Percentiles rank a stretch among this genome's conserved stretches.
phyloP scores from a whole-genome alignment of 2,113 vertebrate genomes.

The Ameiurus melas region DNA sequence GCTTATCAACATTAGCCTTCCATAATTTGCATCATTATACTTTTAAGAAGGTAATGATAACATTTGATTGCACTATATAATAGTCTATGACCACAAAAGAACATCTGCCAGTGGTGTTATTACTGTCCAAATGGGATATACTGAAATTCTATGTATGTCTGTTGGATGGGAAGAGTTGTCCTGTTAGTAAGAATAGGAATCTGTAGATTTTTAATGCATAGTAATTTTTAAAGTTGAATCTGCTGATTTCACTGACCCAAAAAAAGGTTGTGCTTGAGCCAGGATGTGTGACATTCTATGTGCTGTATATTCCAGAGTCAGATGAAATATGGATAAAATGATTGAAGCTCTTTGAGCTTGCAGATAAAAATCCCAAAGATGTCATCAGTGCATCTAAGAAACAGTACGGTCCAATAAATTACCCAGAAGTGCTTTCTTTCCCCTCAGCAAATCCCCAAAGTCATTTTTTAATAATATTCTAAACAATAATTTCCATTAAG shows the following conservation, averaged over 20 bases:
- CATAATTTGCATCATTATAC: constrained; percentile 45
- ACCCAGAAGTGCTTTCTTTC: not conserved
- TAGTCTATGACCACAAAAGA: constrained; percentile 36
- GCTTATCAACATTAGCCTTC: constrained; percentile 34
- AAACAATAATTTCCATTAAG: not conserved
- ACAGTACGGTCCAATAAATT: not conserved
- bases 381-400: not conserved
- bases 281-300: not conserved
- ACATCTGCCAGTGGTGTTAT: constrained; percentile 36
- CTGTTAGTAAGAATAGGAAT: not conserved
- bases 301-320: not conserved
- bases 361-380: not conserved
- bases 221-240: not conserved
- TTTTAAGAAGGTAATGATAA: constrained; percentile 47
- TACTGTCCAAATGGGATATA: constrained; percentile 28
- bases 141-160: constrained; percentile 40
- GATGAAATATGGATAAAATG: not conserved
- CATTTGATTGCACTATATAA: constrained; percentile 48
- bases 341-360: not conserved
- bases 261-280: not conserved
- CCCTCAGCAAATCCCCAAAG: not conserved
- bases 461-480: not conserved
- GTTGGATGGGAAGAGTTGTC: not conserved
- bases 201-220: not conserved
- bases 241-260: not conserved